A percentile compares a stretch with the other conserved stretches of the same genome.
phyloP scores from a whole-genome alignment of 2,888 invertebrate genomes.

The Zhuqinia jingwanae region DNA sequence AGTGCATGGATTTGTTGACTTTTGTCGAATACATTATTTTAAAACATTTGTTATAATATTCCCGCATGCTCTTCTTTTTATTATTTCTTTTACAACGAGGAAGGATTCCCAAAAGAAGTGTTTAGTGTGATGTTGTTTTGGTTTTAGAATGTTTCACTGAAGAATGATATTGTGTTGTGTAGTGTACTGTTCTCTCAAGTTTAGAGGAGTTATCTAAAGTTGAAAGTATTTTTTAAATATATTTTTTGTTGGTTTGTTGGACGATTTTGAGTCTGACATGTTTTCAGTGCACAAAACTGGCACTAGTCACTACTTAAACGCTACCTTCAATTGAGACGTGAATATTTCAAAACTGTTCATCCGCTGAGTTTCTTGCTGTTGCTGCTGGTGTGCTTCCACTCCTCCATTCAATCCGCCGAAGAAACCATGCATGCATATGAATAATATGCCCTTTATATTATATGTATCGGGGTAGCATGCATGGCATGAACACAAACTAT shows the following conservation, averaged over 20 bases:
- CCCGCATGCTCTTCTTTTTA: no score
- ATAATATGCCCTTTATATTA: background rate
- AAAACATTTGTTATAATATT: no score
- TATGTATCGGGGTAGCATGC: background rate
- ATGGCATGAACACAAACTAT: background rate
- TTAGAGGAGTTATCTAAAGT: no score
- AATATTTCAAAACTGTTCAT: constrained; percentile 55
- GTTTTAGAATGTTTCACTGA: constrained; percentile 19
- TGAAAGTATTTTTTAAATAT: no score
- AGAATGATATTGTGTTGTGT: constrained; percentile 18
- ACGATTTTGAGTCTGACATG: background rate
- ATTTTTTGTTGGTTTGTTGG: no score
- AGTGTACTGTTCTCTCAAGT: background rate
- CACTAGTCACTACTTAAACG: constrained; percentile 46
- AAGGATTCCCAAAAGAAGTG: no score
- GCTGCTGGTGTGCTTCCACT: no score
- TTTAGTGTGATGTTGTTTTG: background rate
- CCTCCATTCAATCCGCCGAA: background rate
- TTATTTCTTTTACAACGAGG: no score
- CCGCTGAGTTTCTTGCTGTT: constrained; percentile 8
- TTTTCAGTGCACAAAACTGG: constrained; percentile 18
- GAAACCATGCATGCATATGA: background rate
- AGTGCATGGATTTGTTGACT: no score
- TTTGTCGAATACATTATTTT: no score
- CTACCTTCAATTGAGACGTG: constrained; percentile 20